Evolutionary conservation across 92 coral and sea anemone species (phyloP).

Genomic region (Epizoanthus scotinus): DNA sequence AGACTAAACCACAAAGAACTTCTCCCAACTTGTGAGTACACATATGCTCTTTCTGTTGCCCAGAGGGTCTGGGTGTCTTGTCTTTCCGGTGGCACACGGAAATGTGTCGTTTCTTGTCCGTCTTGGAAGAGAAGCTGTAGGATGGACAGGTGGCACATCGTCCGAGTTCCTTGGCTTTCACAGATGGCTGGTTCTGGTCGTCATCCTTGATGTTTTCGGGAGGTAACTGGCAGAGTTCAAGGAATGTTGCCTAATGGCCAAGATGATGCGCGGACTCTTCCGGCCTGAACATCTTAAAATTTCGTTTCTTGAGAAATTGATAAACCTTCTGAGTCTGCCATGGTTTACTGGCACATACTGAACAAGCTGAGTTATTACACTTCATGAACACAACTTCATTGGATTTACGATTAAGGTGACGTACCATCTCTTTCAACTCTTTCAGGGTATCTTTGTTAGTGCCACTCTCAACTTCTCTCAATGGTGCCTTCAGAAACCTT

Average conservation of each 20-base stretch:
- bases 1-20: conserved; percentile 3
- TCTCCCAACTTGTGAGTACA: conserved; percentile 19
- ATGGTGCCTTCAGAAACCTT: conserved; percentile 2
- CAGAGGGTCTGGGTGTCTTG: conserved; percentile 20
- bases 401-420: not conserved
- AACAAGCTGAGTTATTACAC: not conserved
- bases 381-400: not conserved
- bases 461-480: not conserved
- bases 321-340: not conserved
- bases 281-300: conserved; percentile 38
- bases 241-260: conserved; percentile 51
- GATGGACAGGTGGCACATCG: conserved; percentile 13
- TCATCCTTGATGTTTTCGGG: conserved; percentile 6
- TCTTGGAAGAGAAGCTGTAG: conserved; percentile 31
- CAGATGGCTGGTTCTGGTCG: conserved; percentile 14
- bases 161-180: conserved; percentile 10
- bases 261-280: conserved; percentile 22
- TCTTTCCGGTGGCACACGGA: conserved; percentile 16
- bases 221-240: conserved; percentile 39
- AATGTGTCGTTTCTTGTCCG: conserved; percentile 16
- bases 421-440: not conserved
- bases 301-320: not conserved
- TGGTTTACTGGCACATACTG: not conserved
- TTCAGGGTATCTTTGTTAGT: not conserved
- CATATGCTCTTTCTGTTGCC: conserved; percentile 5